phyloP scores from a whole-genome alignment of 2,888 invertebrate genomes.

The Pycnomerus fuliginosus region DNA sequence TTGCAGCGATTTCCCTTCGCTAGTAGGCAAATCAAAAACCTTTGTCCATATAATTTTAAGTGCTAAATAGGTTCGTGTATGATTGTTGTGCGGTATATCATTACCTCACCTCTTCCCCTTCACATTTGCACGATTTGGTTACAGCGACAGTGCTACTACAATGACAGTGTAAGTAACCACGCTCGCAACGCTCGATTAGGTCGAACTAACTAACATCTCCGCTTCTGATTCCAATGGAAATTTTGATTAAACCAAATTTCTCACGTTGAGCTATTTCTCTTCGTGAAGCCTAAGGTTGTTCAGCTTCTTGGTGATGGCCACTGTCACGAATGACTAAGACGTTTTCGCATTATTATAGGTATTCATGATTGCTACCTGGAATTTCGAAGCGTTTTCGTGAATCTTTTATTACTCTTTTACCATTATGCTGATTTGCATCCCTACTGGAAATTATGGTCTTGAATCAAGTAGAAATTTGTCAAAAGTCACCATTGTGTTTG shows the following conservation, averaged over 20 bases:
- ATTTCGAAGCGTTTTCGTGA: slow-evolving; percentile 31
- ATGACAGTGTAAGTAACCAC: slow-evolving; percentile 23
- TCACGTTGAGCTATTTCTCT: slow-evolving; percentile 19
- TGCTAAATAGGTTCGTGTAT: slow-evolving; percentile 40
- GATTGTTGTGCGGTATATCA: slow-evolving; percentile 36
- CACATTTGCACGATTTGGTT: slow-evolving; percentile 35
- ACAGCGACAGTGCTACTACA: slow-evolving; percentile 32
- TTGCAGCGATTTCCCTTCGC: slow-evolving; percentile 22
- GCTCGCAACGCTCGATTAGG: slow-evolving; percentile 1
- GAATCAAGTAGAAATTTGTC: too few relatives aligned
- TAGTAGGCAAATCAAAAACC: slow-evolving; percentile 35
- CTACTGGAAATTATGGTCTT: slow-evolving; percentile 6
- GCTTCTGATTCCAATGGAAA: too few relatives aligned
- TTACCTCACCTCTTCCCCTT: slow-evolving; percentile 32
- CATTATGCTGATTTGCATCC: slow-evolving; percentile 21
- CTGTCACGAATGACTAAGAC: slow-evolving; percentile 34
- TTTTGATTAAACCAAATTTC: slow-evolving; percentile 16
- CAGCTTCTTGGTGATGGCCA: slow-evolving; percentile 28
- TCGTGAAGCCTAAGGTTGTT: slow-evolving; percentile 25
- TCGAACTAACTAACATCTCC: too few relatives aligned
- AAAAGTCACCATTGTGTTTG: slow-evolving; percentile 15
- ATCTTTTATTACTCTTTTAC: slow-evolving; percentile 23
- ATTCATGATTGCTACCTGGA: slow-evolving; percentile 32
- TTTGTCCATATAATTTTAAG: slow-evolving; percentile 41
- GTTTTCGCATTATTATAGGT: slow-evolving; percentile 30